Evolutionary conservation across 2,888 invertebrate species (phyloP).

Genomic region (Rhorus exstirpatorius): DNA sequence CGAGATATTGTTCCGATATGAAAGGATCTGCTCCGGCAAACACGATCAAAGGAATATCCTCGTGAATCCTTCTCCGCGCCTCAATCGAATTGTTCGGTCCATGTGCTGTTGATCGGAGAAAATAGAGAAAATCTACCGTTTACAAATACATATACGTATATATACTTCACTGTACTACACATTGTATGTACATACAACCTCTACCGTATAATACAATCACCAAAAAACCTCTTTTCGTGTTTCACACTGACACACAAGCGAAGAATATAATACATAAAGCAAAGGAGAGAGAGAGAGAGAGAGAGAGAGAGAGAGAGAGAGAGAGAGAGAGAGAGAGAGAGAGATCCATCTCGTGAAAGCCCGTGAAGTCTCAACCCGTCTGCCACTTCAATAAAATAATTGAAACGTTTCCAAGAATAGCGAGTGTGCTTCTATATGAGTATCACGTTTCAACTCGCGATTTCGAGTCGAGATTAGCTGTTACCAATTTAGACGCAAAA

Average conservation of each 20-base stretch:
- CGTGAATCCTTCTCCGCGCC: slow-evolving; percentile 66
- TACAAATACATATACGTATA: slow-evolving; percentile 13
- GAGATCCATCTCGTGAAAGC: slow-evolving; percentile 14
- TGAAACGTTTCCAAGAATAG: slow-evolving; percentile 56
- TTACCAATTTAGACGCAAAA: slow-evolving; percentile 39
- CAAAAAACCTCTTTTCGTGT: slow-evolving; percentile 24
- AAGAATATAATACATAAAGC: no score
- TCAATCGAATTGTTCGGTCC: slow-evolving; percentile 63
- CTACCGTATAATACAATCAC: slow-evolving; percentile 32
- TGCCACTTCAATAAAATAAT: slow-evolving; percentile 60
- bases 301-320: background rate
- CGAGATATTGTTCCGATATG: slow-evolving; percentile 75
- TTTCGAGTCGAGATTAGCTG: slow-evolving; percentile 39
- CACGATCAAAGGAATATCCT: slow-evolving; percentile 71
- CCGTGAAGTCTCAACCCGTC: slow-evolving; percentile 35
- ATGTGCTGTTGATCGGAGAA: slow-evolving; percentile 69
- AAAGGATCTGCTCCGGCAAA: slow-evolving; percentile 50
- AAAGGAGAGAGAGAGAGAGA: slow-evolving; percentile 15
- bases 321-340: background rate
- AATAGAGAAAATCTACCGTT: slow-evolving; percentile 44
- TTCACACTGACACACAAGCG: slow-evolving; percentile 45
- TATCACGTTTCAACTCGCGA: slow-evolving; percentile 57
- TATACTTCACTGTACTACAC: slow-evolving; percentile 8
- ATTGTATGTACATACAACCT: background rate
- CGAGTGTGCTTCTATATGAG: slow-evolving; percentile 9